These are phyloP conservation scores for Dryomyza anilis DNA, from an alignment of 2,888 invertebrate species.

Conservation along the genomic window DNA sequence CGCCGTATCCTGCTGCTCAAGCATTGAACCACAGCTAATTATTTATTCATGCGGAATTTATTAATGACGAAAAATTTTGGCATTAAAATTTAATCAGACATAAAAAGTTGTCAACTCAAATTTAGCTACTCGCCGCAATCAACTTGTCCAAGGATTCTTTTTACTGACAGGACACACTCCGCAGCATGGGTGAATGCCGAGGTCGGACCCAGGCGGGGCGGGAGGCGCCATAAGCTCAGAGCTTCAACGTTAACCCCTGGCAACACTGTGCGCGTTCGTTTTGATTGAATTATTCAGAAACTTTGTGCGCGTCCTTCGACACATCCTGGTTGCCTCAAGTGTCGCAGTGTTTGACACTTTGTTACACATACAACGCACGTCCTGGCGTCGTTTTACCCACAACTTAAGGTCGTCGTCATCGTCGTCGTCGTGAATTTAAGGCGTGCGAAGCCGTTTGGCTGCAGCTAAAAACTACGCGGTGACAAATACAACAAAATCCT, in stretches of 20 bases:
- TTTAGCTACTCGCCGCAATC: constrained; percentile 19
- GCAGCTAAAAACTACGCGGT: neutral
- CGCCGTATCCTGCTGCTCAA: neutral
- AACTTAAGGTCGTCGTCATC: constrained; percentile 4
- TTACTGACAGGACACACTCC: neutral
- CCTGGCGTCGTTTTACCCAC: neutral
- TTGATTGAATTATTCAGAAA: constrained; percentile 49
- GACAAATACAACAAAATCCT: constrained; percentile 12
- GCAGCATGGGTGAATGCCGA: no score
- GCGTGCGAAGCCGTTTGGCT: neutral
- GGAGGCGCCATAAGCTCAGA: neutral
- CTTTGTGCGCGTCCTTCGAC: neutral
- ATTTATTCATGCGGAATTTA: constrained; percentile 49
- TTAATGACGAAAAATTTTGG: constrained; percentile 50
- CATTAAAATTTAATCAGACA: constrained; percentile 60
- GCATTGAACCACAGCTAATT: constrained; percentile 28
- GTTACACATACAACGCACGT: constrained; percentile 4
- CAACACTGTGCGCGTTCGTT: constrained; percentile 32
- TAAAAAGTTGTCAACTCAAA: constrained; percentile 47
- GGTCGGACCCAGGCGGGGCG: neutral
- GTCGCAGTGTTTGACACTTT: constrained; percentile 23
- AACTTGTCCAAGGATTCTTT: constrained; percentile 1
- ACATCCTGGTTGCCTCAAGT: constrained; percentile 10
- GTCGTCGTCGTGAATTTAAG: neutral
- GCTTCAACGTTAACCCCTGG: constrained; percentile 35